Evolutionary conservation across 2,113 vertebrate species (phyloP), one percentile per base, ranked within the genome.

Genomic region (Megaleporinus macrocephalus): DNA sequence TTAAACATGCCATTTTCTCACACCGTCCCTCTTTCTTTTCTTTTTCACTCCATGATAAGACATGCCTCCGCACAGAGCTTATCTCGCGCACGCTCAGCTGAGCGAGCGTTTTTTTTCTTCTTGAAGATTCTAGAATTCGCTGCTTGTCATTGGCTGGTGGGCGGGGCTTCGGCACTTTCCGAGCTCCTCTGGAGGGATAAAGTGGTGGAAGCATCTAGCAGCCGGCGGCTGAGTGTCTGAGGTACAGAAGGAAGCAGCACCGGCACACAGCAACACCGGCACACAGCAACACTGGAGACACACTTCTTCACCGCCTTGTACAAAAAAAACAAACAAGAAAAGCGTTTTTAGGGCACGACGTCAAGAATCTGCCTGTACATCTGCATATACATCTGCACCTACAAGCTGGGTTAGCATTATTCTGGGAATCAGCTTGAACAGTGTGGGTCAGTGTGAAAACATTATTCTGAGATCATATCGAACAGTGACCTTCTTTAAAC

Each of bases 51-150:
- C n/a, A n/a, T n/a, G n/a, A n/a, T n/a, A n/a, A n/a, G n/a, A n/a
- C n/a, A n/a, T n/a, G n/a, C n/a, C n/a, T n/a, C n/a, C n/a, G n/a
- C n/a, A n/a, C n/a, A n/a, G n/a, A n/a, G n/a, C n/a, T n/a, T n/a
- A n/a, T n/a, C n/a, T n/a, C n/a, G n/a, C n/a, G n/a, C n/a, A n/a
- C n/a, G 41, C 41, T 4, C 4, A 7, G 41, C 10, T 44, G 41
- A 44, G 41, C n/a, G 41, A 44, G 4, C 9, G 36, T 30, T 20
- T 16, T 62, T 16, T 36, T 30, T 20, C 63, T 33, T 66, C 27
- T 66, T 41, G 3, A 49, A 70, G 24, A n/a, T 69, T 79, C 71
- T 66, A 20, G 73, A 70, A 76, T 59, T 4, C 70, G 70, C 53
- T 11, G 33, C 1, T 7, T 30, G 2, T 69, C 30, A 76, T 76